Evolutionary conservation across 2,888 invertebrate genomes (phyloP), one percentile per base, ranked within the genome.

Genomic region (Cordylochernes scorpioides): DNA sequence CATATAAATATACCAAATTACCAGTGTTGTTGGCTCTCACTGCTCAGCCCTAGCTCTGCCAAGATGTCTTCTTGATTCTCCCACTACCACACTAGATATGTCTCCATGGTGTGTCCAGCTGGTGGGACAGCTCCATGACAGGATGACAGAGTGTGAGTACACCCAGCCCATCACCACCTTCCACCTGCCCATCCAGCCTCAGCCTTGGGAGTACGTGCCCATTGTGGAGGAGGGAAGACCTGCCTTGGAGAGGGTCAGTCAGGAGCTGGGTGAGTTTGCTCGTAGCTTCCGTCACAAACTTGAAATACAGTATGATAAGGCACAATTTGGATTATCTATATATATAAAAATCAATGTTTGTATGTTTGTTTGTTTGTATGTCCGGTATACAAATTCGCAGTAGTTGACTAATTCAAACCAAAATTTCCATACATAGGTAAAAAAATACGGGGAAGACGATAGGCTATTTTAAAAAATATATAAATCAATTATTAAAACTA

Each of bases 121-220:
- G 17, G 45, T 48, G 3, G 37, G 44, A 4, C 28, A 39, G 12
- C 43, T 91, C 16, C 69, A 80, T 52, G 91, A 91, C 57, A 65
- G 69, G 39, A 88, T 91, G 88, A 86, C 86, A 2, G 70, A 91
- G 54, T 84, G 80, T 49, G 60, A 67, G 31, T 94, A 91, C 46
- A 61, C 64, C 1, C 57, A 64, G 42, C 62, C 65, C 2, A 50
- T 66, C 17, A 48, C 54, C 28, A 59, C 54, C 27, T 67, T 67
- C 45, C 55, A 59, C 31, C 55, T 62, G 39, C 56, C 60, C 22
- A 53, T 60, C 9, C 47, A 49, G 22, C 57, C 62, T 5, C 71
- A 75, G 38, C 58, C 67, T 4, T 75, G 84, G 65, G 71, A 65
- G 52, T 67, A 71, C 43, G 73, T 91, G 5, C 75, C 86, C 43